Conservation (phyloP, 2,797 vertebrate species). For the Amniataba percoides region DNA sequence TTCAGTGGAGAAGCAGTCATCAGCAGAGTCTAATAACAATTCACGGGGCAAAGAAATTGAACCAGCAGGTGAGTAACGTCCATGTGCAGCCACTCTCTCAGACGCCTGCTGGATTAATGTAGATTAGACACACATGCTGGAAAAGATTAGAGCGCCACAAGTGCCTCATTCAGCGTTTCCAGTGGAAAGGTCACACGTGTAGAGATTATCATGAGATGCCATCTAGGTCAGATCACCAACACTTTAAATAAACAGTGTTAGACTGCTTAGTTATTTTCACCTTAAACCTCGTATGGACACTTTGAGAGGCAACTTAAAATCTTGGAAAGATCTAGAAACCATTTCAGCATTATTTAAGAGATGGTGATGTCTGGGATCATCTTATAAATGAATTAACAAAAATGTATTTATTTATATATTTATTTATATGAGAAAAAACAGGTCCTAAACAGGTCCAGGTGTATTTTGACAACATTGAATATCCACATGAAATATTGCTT, state of each 20-base stretch:
- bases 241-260: constrained; percentile 27
- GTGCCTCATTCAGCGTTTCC: constrained; percentile 38
- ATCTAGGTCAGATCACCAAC: constrained; percentile 37
- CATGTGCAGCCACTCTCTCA: constrained; percentile 48
- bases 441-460: too few species aligned
- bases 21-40: constrained; percentile 76
- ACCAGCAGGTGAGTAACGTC: constrained; percentile 63
- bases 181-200: constrained; percentile 46
- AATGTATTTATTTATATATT: too few species aligned
- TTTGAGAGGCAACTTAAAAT: not conserved
- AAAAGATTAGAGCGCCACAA: constrained; percentile 50
- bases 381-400: too few species aligned
- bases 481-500: not conserved
- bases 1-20: constrained; percentile 41
- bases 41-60: constrained; percentile 40
- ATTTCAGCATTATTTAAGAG: not conserved
- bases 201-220: constrained; percentile 28
- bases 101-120: constrained; percentile 49
- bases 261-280: not conserved
- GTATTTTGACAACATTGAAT: not conserved
- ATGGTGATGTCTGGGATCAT: too few species aligned
- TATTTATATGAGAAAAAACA: too few species aligned
- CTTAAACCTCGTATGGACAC: not conserved
- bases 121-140: constrained; percentile 49
- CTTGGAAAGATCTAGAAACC: not conserved